Conservation (phyloP, 1,140 invertebrate genomes). For the Eulimnadia texana region DNA sequence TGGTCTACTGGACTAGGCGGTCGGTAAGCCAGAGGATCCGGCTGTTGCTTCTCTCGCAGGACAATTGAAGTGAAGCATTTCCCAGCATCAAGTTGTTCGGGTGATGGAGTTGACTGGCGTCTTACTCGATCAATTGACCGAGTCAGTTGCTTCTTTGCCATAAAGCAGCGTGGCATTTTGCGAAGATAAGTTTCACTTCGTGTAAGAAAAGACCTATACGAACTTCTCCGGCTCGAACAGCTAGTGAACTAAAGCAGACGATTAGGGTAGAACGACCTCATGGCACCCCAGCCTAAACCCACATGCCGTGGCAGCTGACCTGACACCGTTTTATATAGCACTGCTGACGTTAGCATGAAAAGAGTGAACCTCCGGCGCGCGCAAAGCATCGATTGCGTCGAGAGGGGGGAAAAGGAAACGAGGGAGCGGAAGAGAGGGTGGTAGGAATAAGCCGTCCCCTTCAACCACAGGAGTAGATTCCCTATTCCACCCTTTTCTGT, state of each 20-base stretch:
- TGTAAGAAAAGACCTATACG: too few relatives aligned
- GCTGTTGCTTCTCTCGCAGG: neutral
- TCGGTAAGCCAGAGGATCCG: conserved; percentile 5
- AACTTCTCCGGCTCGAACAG: too few relatives aligned
- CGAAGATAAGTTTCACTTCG: too few relatives aligned
- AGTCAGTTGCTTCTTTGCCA: conserved; percentile 10
- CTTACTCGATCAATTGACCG: conserved; percentile 5
- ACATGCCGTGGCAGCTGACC: neutral
- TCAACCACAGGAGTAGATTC: neutral
- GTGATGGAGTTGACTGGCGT: conserved; percentile 1
- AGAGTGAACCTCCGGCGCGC: neutral
- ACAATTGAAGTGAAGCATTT: neutral
- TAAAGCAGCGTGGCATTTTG: conserved; percentile 16
- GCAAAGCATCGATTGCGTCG: neutral
- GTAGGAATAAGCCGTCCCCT: neutral
- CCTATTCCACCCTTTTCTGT: neutral
- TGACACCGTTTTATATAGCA: neutral
- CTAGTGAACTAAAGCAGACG: too few relatives aligned
- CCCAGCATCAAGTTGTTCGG: neutral
- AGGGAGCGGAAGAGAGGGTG: neutral
- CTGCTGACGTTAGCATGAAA: neutral
- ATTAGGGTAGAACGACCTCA: neutral
- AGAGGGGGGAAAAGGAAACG: neutral
- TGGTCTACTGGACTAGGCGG: conserved; percentile 7
- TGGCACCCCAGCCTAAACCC: neutral